These are phyloP conservation scores for Macrostomum cliftonense DNA, from an alignment of 2,888 invertebrate genomes.

Conservation along the genomic window DNA sequence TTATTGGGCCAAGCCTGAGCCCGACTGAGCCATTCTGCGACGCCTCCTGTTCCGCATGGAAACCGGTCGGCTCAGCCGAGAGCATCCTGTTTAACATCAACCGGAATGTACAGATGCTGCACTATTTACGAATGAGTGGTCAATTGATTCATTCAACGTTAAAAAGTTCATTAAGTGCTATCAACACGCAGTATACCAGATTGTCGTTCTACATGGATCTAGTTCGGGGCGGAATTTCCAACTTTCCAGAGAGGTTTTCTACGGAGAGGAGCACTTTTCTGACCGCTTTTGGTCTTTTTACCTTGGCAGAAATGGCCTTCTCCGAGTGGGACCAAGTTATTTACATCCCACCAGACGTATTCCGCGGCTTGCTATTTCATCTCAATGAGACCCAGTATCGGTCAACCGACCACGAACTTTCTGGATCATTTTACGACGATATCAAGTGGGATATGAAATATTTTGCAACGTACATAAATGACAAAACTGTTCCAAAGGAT, in stretches of 20 bases:
- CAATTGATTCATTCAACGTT: constrained; percentile 48
- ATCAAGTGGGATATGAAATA: no score
- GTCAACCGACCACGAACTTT: no score
- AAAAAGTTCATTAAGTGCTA: not conserved
- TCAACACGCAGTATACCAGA: no score
- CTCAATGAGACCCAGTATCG: no score
- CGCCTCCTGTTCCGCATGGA: no score
- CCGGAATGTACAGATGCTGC: constrained; percentile 68
- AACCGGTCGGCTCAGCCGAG: constrained; percentile 49
- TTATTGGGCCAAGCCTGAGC: constrained; percentile 42
- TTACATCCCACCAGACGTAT: constrained; percentile 1
- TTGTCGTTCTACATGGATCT: no score
- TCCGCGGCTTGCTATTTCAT: not conserved
- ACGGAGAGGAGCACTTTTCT: constrained; percentile 1
- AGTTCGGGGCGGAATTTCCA: no score
- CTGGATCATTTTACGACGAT: no score
- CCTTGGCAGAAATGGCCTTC: not conserved
- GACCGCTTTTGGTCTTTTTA: constrained; percentile 10
- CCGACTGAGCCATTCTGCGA: constrained; percentile 19
- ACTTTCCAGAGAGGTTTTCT: no score
- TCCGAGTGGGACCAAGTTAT: constrained; percentile 10
- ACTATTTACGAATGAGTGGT: constrained; percentile 70
- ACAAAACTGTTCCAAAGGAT: no score
- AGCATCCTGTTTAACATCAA: constrained; percentile 92
- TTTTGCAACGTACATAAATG: no score